Evolutionary conservation across 2,797 vertebrate species (phyloP).

Genomic region (Acipenser ruthenus): DNA sequence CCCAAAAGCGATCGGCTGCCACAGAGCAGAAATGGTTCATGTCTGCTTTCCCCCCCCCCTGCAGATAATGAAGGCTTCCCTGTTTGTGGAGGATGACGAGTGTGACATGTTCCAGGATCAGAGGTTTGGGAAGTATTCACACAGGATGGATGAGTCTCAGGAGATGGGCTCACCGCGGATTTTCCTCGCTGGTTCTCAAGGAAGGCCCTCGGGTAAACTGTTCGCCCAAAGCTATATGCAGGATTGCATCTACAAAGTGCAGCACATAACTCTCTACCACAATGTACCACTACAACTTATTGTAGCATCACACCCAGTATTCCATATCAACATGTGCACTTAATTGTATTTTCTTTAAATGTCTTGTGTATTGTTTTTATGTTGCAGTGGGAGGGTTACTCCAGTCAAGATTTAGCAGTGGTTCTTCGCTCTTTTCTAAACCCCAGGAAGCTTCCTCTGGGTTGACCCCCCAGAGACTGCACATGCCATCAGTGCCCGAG

Average conservation of each 20-base stretch:
- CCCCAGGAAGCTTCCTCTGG: constrained; percentile 38
- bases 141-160: constrained; percentile 44
- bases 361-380: too few relatives aligned
- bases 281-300: too few relatives aligned
- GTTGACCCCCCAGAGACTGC: constrained; percentile 32
- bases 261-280: too few relatives aligned
- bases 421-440: constrained; percentile 42
- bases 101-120: constrained; percentile 58
- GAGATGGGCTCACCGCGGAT: constrained; percentile 66
- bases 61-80: constrained; percentile 94
- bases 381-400: constrained; percentile 67
- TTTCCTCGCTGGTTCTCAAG: constrained; percentile 50
- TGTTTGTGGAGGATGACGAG: constrained; percentile 83
- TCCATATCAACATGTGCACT: too few relatives aligned
- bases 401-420: constrained; percentile 60
- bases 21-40: too few relatives aligned
- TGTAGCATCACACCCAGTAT: too few relatives aligned
- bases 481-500: constrained; percentile 8
- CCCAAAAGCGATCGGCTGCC: too few relatives aligned
- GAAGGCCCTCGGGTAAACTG: constrained; percentile 16
- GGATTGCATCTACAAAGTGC: too few relatives aligned
- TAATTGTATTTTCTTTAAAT: too few relatives aligned
- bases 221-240: too few relatives aligned
- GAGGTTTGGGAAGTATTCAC: constrained; percentile 29
- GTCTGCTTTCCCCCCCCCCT: background rate